Percentiles rank a stretch among this genome's conserved stretches.
phyloP scores from a whole-genome alignment of 2,888 invertebrate species.

The Auanema sp. region DNA sequence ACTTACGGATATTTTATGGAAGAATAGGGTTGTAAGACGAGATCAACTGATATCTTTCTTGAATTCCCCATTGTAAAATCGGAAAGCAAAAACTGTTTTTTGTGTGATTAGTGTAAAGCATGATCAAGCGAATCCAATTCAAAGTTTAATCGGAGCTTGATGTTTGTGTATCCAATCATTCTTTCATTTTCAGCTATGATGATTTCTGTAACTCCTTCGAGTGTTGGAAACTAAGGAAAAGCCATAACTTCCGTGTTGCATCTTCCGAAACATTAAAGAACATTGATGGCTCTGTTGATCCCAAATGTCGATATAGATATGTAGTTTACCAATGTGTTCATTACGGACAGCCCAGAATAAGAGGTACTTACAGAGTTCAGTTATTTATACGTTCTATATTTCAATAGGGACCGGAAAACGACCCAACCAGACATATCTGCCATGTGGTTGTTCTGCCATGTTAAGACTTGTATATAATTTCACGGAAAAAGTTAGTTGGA shows the following conservation, averaged over 20 bases:
- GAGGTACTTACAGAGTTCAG: constrained; percentile 44
- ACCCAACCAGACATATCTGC: constrained; percentile 62
- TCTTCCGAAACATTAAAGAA: constrained; percentile 55
- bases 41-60: too few species aligned
- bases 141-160: too few species aligned
- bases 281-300: constrained; percentile 30
- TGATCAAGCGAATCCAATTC: too few species aligned
- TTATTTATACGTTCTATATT: too few species aligned
- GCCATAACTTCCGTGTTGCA: constrained; percentile 60
- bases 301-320: constrained; percentile 54
- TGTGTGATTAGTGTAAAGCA: too few species aligned
- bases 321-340: constrained; percentile 62
- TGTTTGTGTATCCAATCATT: too few species aligned
- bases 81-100: too few species aligned
- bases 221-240: constrained; percentile 44
- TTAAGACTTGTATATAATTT: constrained; percentile 56
- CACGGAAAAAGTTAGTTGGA: constrained; percentile 32
- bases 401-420: constrained; percentile 53
- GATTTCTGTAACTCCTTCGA: constrained; percentile 53
- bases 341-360: constrained; percentile 57
- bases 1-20: too few species aligned
- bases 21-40: too few species aligned
- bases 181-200: constrained; percentile 28
- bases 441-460: constrained; percentile 60
- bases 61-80: too few species aligned